These are phyloP conservation scores for Myrmophylax atrothorax DNA, from an alignment of 2,113 vertebrate genomes.

Conservation along the genomic window DNA sequence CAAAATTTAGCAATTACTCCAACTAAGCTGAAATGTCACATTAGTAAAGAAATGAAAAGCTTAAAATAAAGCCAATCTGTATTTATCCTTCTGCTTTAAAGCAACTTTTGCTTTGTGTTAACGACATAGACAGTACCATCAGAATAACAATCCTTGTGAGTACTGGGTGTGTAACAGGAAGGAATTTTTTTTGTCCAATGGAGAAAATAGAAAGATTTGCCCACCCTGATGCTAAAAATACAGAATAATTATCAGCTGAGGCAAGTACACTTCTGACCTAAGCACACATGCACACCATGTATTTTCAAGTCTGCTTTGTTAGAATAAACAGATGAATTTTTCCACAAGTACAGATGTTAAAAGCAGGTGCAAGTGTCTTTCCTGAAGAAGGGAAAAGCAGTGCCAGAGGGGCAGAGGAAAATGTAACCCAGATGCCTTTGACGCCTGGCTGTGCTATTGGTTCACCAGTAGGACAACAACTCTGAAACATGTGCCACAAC, in stretches of 20 bases:
- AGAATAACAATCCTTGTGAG: constrained; percentile 16
- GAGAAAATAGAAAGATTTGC: constrained; percentile 68
- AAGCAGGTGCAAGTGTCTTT: not conserved
- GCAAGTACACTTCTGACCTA: constrained; percentile 61
- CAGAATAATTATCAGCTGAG: constrained; percentile 57
- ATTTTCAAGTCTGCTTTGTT: constrained; percentile 14
- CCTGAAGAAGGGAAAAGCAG: not conserved
- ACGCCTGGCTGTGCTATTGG: not conserved
- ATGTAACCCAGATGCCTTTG: not conserved
- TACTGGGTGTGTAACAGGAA: constrained; percentile 67
- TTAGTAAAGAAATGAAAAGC: not conserved
- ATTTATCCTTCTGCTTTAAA: not conserved
- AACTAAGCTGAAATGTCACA: not conserved
- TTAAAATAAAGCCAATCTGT: constrained; percentile 29
- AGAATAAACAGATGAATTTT: constrained; percentile 5
- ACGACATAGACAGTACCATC: not conserved
- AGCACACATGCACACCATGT: not conserved
- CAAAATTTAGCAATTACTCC: not conserved
- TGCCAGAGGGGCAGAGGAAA: not conserved
- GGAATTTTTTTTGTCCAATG: not conserved
- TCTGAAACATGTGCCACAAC: not conserved
- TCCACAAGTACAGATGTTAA: not conserved
- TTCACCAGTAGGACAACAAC: not conserved
- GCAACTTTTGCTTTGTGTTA: not conserved
- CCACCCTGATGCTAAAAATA: constrained; percentile 58